These are phyloP conservation scores for Columba guinea DNA, from an alignment of 2,797 vertebrate species.

Conservation along the genomic window DNA sequence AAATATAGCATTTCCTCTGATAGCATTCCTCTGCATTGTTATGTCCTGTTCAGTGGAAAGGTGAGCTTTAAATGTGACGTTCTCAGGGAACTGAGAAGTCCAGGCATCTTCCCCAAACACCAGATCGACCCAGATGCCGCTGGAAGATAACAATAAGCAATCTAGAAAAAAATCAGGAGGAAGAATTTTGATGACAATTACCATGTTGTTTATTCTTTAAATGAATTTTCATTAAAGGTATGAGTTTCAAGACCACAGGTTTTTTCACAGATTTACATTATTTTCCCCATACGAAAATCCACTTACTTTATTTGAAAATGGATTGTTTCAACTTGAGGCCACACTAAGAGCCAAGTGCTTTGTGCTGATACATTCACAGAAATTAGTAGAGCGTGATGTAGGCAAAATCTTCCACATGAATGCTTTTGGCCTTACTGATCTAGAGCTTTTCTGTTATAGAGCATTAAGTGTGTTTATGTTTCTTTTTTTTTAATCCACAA, in stretches of 20 bases:
- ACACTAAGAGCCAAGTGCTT: not conserved
- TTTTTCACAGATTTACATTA: not conserved
- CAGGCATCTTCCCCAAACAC: not conserved
- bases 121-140: not conserved
- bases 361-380: not conserved
- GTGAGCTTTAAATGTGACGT: not conserved
- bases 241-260: not conserved
- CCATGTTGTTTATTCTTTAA: not conserved
- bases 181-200: not conserved
- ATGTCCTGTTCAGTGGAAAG: not conserved
- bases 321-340: conserved; percentile 1
- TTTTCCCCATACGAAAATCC: not conserved
- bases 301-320: not conserved
- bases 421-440: conserved; percentile 25
- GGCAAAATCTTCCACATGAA: not conserved
- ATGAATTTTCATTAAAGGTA: not conserved
- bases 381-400: conserved; percentile 57
- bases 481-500: not conserved
- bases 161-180: not conserved
- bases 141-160: not conserved
- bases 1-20: conserved; percentile 10
- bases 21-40: not conserved
- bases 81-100: not conserved
- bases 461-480: not conserved
- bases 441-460: conserved; percentile 12